Conservation (phyloP, 1,140 invertebrate genomes). For the Thalassaphorura encarpata region DNA sequence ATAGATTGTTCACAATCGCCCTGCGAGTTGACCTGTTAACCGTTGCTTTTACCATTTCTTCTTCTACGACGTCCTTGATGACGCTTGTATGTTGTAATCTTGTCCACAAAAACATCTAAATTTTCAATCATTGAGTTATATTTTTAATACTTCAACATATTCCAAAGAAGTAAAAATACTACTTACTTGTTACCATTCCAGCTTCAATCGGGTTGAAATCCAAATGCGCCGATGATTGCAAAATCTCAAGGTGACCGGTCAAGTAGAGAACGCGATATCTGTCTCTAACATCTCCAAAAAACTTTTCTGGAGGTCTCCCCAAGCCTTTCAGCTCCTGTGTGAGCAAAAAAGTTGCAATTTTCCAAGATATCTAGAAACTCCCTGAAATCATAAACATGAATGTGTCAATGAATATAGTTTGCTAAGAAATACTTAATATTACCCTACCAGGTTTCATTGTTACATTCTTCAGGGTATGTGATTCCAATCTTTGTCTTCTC, state of each 20-base stretch:
- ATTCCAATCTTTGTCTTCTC: too few relatives aligned
- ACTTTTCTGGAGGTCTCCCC: slow-evolving; percentile 8
- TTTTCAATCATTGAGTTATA: too few relatives aligned
- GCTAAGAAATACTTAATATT: too few relatives aligned
- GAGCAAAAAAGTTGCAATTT: slow-evolving; percentile 19
- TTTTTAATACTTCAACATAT: too few relatives aligned
- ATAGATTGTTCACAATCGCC: too few relatives aligned
- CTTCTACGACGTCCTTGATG: not conserved
- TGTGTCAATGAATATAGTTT: too few relatives aligned
- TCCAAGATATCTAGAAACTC: slow-evolving; percentile 26
- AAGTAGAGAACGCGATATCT: slow-evolving; percentile 25
- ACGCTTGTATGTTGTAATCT: not conserved
- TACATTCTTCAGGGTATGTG: too few relatives aligned
- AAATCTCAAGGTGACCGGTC: slow-evolving; percentile 19
- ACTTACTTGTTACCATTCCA: slow-evolving; percentile 18
- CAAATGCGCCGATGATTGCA: slow-evolving; percentile 8
- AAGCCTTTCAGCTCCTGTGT: not conserved
- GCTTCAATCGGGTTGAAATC: slow-evolving; percentile 22
- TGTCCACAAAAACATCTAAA: not conserved
- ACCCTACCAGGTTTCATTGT: too few relatives aligned
- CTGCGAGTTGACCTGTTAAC: too few relatives aligned
- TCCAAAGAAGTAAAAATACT: too few relatives aligned
- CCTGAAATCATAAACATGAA: slow-evolving; percentile 11
- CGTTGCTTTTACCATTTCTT: not conserved
- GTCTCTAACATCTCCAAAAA: slow-evolving; percentile 27